A percentile compares a stretch with the other conserved stretches of the same genome.
Conservation (phyloP, 1,140 invertebrate genomes). For the Araneus ventricosus region DNA sequence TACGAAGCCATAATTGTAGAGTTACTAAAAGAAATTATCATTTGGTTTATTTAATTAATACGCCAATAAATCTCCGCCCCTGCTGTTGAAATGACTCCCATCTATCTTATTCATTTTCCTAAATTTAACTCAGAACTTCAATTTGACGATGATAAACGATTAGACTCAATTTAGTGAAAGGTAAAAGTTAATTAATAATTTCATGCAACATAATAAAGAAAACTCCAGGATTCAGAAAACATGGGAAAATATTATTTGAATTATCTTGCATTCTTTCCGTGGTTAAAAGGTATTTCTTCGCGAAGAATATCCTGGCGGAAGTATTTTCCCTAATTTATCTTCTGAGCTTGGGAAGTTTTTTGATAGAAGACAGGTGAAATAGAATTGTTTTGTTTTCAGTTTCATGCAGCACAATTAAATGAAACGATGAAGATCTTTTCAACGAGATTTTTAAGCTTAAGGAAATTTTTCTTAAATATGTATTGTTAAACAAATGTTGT, state of each 20-base stretch:
- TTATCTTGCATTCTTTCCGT: neutral
- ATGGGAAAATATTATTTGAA: constrained; percentile 8
- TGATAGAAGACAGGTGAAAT: neutral
- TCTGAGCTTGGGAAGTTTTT: neutral
- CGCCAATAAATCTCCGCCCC: neutral
- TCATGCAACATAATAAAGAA: neutral
- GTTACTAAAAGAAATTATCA: neutral
- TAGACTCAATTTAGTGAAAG: neutral
- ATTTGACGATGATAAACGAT: neutral
- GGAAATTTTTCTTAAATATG: no score
- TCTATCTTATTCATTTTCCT: neutral
- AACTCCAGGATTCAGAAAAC: neutral
- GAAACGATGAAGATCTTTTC: no score
- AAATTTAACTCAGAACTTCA: neutral
- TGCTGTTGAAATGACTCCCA: neutral
- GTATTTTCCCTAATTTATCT: neutral
- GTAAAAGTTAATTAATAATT: constrained; percentile 21
- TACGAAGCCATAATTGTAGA: no score
- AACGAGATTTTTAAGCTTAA: no score
- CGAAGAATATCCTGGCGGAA: neutral
- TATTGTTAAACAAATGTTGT: no score
- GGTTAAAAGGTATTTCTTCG: neutral
- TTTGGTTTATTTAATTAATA: neutral
- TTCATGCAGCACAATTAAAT: no score
- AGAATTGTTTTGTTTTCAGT: no score